A percentile compares a stretch with the other conserved stretches of the same genome.
phyloP scores from a whole-genome alignment of 1,140 invertebrate species.

The Caenorhabditis latens region DNA sequence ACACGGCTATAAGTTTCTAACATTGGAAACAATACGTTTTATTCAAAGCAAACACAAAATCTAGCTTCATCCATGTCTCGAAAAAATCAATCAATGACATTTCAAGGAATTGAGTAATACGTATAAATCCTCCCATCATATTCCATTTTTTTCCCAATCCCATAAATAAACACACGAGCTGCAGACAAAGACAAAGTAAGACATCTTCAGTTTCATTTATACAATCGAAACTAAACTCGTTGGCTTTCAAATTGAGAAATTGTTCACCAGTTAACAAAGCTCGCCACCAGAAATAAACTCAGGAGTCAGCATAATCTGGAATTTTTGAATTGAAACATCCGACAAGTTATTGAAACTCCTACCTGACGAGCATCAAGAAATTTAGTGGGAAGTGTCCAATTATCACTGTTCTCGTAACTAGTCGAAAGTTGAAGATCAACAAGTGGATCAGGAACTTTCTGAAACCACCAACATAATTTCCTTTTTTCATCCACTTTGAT shows the following conservation, averaged over 20 bases:
- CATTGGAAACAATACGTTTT: too few species aligned
- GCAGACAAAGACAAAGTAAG: not conserved
- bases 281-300: not conserved
- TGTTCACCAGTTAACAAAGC: not conserved
- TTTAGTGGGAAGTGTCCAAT: not conserved
- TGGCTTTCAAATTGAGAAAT: not conserved
- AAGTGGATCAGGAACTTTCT: constrained; percentile 21
- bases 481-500: constrained; percentile 31
- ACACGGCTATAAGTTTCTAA: too few species aligned
- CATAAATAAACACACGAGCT: not conserved
- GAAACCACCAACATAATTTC: not conserved
- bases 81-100: too few species aligned
- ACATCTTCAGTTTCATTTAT: not conserved
- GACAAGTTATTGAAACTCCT: not conserved
- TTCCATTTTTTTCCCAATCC: not conserved
- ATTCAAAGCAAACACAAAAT: too few species aligned
- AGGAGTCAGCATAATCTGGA: not conserved
- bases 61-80: too few species aligned
- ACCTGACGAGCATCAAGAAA: not conserved
- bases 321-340: too few species aligned
- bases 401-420: not conserved
- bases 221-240: not conserved
- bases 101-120: not conserved
- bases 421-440: not conserved
- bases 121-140: not conserved